Conservation (phyloP, 2,113 vertebrate genomes). For the Notothenia coriiceps region DNA sequence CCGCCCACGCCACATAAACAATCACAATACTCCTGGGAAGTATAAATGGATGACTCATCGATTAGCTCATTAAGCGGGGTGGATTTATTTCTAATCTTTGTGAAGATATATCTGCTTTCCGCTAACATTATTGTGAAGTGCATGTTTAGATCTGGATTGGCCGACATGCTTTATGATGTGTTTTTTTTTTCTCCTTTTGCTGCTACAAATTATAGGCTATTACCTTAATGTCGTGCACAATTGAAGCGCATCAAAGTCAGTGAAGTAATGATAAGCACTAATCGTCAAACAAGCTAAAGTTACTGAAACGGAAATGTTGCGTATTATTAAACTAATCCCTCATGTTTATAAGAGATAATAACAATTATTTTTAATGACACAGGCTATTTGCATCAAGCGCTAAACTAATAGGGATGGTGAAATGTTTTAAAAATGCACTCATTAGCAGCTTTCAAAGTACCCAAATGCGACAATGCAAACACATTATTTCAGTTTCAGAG, state of each 20-base stretch:
- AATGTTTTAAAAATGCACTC: neutral
- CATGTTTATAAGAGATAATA: neutral
- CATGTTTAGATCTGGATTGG: conserved; percentile 15
- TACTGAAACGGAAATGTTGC: conserved; percentile 14
- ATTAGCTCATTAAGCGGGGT: conserved; percentile 53
- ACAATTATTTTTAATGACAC: neutral
- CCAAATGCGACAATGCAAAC: neutral
- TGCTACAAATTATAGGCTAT: conserved; percentile 52
- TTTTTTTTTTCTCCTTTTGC: conserved; percentile 7
- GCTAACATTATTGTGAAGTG: conserved; percentile 34
- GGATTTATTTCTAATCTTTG: conserved; percentile 41
- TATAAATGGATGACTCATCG: conserved; percentile 61
- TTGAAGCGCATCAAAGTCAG: conserved; percentile 58
- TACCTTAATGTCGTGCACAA: conserved; percentile 43
- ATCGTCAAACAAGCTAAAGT: conserved; percentile 24
- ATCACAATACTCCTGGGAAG: conserved; percentile 24
- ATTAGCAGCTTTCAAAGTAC: conserved; percentile 1
- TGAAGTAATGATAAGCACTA: conserved; percentile 36
- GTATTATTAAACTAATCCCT: conserved; percentile 13
- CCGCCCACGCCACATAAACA: conserved; percentile 8
- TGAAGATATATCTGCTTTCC: conserved; percentile 24
- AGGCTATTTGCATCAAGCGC: neutral
- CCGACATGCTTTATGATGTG: conserved; percentile 8
- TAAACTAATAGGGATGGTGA: neutral
- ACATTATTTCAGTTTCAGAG: neutral